Evolutionary conservation across 2,113 vertebrate genomes (phyloP).

Genomic region (Ramphastos sulfuratus): DNA sequence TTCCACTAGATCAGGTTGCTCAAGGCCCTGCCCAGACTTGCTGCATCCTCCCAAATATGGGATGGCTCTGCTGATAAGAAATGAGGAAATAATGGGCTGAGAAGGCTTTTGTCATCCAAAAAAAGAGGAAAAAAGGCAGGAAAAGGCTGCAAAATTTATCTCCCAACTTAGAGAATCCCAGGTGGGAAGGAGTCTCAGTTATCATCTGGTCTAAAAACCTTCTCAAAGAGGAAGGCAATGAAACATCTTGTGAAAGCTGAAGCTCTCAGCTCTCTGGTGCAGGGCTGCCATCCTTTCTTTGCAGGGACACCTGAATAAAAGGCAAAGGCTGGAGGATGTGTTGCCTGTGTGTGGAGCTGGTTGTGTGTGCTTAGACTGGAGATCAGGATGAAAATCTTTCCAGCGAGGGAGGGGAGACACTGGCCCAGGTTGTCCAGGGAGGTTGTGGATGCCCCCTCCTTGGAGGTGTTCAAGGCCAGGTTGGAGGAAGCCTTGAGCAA

Average conservation of each 20-base stretch:
- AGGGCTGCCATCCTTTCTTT: fast-evolving
- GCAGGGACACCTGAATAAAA: background rate
- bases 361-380: too few species aligned
- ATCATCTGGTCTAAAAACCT: background rate
- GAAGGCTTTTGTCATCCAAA: background rate
- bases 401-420: too few species aligned
- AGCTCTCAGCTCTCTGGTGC: background rate
- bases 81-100: background rate
- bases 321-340: fast-evolving
- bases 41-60: too few species aligned
- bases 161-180: background rate
- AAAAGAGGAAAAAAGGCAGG: too few species aligned
- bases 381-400: too few species aligned
- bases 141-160: background rate
- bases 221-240: background rate
- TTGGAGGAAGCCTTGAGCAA: too few species aligned
- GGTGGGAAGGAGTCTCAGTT: background rate
- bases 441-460: too few species aligned
- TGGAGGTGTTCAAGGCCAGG: too few species aligned
- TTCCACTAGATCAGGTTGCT: too few species aligned
- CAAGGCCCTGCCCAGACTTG: too few species aligned
- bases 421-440: too few species aligned
- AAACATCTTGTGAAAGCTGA: background rate
- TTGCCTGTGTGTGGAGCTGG: fast-evolving
- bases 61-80: background rate